phyloP scores from a whole-genome alignment of 2,888 invertebrate genomes.

The Neoascia interrupta region DNA sequence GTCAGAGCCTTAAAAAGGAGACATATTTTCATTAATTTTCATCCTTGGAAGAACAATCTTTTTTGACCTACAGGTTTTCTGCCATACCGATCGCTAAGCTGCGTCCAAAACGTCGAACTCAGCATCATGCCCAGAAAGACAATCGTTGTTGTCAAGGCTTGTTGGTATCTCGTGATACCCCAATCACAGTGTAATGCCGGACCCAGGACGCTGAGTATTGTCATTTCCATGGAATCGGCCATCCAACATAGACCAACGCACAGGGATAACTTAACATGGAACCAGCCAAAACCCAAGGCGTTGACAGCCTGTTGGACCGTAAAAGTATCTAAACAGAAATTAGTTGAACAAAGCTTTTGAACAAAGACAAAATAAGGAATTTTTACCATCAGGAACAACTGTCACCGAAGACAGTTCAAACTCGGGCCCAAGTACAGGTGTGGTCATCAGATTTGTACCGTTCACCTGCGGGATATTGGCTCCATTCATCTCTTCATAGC shows the following conservation, averaged over 20 bases:
- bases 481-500: conserved; percentile 73
- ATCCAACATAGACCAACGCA: conserved; percentile 95
- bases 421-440: conserved; percentile 77
- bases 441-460: conserved; percentile 53
- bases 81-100: conserved; percentile 95
- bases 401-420: conserved; percentile 85
- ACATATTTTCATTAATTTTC: no score
- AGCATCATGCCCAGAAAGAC: conserved; percentile 98
- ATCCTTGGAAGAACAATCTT: no score
- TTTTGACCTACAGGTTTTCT: conserved; percentile 86
- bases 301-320: conserved; percentile 93
- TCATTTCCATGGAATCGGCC: conserved; percentile 99
- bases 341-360: not conserved
- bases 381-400: conserved; percentile 84
- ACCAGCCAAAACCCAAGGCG: conserved; percentile 92
- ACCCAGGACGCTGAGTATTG: conserved; percentile 94
- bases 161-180: conserved; percentile 92
- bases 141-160: conserved; percentile 95
- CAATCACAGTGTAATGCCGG: conserved; percentile 97
- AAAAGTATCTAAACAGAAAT: conserved; percentile 86
- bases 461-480: conserved; percentile 66
- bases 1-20: conserved; percentile 86
- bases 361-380: not conserved
- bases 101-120: conserved; percentile 97
- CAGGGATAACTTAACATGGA: conserved; percentile 91